Base-by-base conservation (phyloP, 2,888 invertebrate species). In the Osmoderma eremita region DNA sequence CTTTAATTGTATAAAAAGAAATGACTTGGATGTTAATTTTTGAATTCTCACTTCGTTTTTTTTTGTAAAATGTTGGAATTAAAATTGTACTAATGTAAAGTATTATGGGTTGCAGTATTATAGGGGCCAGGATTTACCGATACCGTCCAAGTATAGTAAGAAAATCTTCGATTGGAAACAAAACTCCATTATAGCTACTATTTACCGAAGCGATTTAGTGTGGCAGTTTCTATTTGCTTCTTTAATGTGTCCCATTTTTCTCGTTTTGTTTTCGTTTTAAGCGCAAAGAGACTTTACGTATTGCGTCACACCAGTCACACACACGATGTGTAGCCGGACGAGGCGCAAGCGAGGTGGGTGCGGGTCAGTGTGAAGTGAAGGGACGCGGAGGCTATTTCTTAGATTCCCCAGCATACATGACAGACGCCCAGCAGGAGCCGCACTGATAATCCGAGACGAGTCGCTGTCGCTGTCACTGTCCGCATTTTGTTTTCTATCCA, bases 351-450 rank as follows among this genome's bases (percentile, higher is more conserved):
- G 38, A 38, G 17, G 18, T n/a, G 36, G 53, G 4, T 10, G 13
- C 36, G 3, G 3, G 18, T 38, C 17, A n/a, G n/a, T n/a, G n/a
- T n/a, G n/a, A n/a, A n/a, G n/a, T n/a, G 54, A 18, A 65, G 36
- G 41, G 54, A 65, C 45, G 45, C 36, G 36, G 41, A 65, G 65
- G 61, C 67, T 70, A 70, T 72, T 70, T 71, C 69, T 67, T 69
- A 70, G 69, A 70, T 15, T 53, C 53, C 67, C 69, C 41, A 63
- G 67, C 71, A 66, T 67, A 66, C 67, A 69, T 72, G 72, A 71
- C 72, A 72, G 70, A 71, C 64, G 64, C 71, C 64, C 72, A 72
- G 71, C 72, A 67, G 72, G 71, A 72, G 65, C 45, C 56, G 66
- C 18, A 70, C 66, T 67, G 71, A 72, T 72, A 71, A 67, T 72